Evolutionary conservation across 1,140 invertebrate genomes (phyloP).

Genomic region (Calosoma granatense): DNA sequence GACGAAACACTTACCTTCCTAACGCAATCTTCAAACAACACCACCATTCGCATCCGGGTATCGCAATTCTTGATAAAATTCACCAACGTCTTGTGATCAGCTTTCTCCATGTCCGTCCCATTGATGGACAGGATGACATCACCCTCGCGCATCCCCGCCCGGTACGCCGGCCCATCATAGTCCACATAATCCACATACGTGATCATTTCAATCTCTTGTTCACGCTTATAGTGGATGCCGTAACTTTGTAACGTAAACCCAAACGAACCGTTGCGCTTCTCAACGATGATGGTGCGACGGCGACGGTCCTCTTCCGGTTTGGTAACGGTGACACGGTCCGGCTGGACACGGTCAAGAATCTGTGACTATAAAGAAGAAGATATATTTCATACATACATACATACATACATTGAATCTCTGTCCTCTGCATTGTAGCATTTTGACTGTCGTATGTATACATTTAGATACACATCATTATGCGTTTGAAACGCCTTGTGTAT

Average conservation of each 20-base stretch:
- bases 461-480: too few species aligned
- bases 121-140: slow-evolving; percentile 93
- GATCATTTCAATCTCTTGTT: slow-evolving; percentile 83
- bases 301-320: slow-evolving; percentile 75
- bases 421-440: too few species aligned
- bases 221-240: slow-evolving; percentile 88
- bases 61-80: slow-evolving; percentile 85
- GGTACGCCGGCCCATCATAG: slow-evolving; percentile 77
- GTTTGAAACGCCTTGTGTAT: background rate
- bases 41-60: slow-evolving; percentile 84
- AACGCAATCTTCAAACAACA: slow-evolving; percentile 90
- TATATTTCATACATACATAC: slow-evolving; percentile 6
- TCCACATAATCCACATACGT: slow-evolving; percentile 96
- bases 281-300: slow-evolving; percentile 80
- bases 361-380: slow-evolving; percentile 37
- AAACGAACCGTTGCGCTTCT: slow-evolving; percentile 83
- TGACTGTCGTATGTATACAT: slow-evolving; percentile 1
- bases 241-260: slow-evolving; percentile 93
- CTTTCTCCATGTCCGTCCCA: slow-evolving; percentile 82
- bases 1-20: slow-evolving; percentile 64
- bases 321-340: slow-evolving; percentile 60
- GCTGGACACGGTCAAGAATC: slow-evolving; percentile 71
- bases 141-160: slow-evolving; percentile 85
- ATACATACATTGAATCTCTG: too few species aligned
- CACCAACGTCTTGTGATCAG: slow-evolving; percentile 83